Percentiles rank a stretch among this genome's conserved stretches.
Evolutionary conservation across 2,888 invertebrate genomes (phyloP).

Genomic region (Bibio marci): DNA sequence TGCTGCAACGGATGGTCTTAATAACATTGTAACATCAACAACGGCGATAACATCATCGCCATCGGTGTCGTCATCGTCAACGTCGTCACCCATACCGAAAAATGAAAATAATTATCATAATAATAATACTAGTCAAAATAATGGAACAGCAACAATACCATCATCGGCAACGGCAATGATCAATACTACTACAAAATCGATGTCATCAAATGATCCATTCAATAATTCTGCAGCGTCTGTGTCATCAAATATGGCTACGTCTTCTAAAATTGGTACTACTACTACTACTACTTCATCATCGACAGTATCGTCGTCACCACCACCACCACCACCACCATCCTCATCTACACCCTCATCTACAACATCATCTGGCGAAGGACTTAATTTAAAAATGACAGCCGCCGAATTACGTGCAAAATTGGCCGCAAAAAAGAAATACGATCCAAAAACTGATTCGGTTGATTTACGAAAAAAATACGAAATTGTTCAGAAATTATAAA

Average conservation of each 20-base stretch:
- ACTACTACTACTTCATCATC: neutral
- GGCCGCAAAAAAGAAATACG: constrained; percentile 71
- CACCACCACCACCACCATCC: neutral
- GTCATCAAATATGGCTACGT: neutral
- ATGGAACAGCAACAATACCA: neutral
- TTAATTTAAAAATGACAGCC: constrained; percentile 82
- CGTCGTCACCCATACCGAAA: no score
- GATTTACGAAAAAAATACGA: constrained; percentile 87
- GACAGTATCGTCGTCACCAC: neutral
- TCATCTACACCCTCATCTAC: constrained; percentile 1
- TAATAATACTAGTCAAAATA: neutral
- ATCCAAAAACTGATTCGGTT: constrained; percentile 78
- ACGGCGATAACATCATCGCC: neutral
- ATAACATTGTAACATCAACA: neutral
- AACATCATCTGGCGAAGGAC: constrained; percentile 16
- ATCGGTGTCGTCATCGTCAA: neutral
- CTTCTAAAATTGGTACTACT: neutral
- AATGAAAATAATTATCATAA: neutral
- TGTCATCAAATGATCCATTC: neutral
- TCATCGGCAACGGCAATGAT: constrained; percentile 6
- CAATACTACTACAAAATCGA: neutral
- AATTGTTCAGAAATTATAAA: constrained; percentile 83
- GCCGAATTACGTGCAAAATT: constrained; percentile 77
- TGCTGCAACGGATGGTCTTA: no score
- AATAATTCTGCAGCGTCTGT: neutral